Percentiles rank a stretch among this genome's conserved stretches.
phyloP scores from a whole-genome alignment of 1,140 invertebrate species.

The Bombus picipes region DNA sequence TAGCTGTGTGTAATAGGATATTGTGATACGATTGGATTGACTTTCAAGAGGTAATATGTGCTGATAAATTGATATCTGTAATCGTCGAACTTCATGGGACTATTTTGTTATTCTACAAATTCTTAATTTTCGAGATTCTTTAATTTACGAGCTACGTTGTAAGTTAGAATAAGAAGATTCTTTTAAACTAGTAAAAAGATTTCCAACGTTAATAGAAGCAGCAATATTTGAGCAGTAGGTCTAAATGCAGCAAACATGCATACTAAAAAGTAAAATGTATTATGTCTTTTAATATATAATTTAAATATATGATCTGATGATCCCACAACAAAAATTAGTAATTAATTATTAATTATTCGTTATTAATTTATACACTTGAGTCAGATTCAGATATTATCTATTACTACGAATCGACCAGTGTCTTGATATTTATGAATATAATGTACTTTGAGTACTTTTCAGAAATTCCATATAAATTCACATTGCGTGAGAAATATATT shows the following conservation, averaged over 20 bases:
- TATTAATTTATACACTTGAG: too few species aligned
- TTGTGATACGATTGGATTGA: neutral
- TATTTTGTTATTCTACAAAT: neutral
- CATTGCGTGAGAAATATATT: neutral
- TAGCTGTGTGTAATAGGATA: neutral
- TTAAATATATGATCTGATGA: too few species aligned
- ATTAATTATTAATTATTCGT: too few species aligned
- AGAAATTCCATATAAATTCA: neutral
- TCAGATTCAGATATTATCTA: too few species aligned
- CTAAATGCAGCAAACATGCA: too few species aligned
- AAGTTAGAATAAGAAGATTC: neutral
- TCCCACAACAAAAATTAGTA: too few species aligned
- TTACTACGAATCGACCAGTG: too few species aligned
- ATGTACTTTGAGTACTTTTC: too few species aligned
- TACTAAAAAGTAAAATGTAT: too few species aligned
- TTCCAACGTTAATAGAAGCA: neutral
- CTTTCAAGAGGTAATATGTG: neutral
- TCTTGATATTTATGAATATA: too few species aligned
- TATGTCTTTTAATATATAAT: too few species aligned
- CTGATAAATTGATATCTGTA: neutral
- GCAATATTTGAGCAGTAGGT: too few species aligned
- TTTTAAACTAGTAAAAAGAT: neutral
- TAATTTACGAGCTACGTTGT: neutral
- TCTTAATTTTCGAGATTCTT: neutral
- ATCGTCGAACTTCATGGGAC: neutral